Evolutionary conservation across 2,888 invertebrate species (phyloP).

Genomic region (Drosophila colorata): DNA sequence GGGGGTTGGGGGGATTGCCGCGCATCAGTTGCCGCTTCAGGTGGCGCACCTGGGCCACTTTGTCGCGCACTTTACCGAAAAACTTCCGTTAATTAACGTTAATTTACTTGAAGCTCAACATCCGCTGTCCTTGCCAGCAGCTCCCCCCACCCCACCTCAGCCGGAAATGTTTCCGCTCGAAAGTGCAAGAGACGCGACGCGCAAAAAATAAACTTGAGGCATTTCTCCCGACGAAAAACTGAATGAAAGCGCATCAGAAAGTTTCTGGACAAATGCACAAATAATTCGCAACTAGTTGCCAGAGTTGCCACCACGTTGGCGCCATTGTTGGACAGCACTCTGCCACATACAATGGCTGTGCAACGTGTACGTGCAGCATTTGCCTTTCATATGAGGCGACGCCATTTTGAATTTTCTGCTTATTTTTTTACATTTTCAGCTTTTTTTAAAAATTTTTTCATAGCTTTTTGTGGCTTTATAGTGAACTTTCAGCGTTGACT

Average conservation of each 20-base stretch:
- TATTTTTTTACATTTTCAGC: conserved; percentile 4
- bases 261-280: conserved; percentile 27
- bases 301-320: conserved; percentile 11
- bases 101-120: conserved; percentile 76
- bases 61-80: conserved; percentile 58
- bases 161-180: conserved; percentile 67
- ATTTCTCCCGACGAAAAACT: conserved; percentile 18
- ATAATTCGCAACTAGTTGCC: conserved; percentile 29
- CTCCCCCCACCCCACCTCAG: conserved; percentile 3
- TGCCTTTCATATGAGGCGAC: conserved; percentile 55
- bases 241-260: conserved; percentile 26
- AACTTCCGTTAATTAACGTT: conserved; percentile 81
- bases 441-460: conserved; percentile 6
- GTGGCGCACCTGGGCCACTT: conserved; percentile 56
- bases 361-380: conserved; percentile 55
- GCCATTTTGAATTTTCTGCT: conserved; percentile 61
- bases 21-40: conserved; percentile 34
- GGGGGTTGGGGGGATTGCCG: neutral
- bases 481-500: conserved; percentile 40
- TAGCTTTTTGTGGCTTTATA: conserved; percentile 22
- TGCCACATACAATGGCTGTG: conserved; percentile 18
- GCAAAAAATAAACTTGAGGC: conserved; percentile 36
- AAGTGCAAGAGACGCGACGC: conserved; percentile 30
- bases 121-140: no score
- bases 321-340: conserved; percentile 23